Base-by-base conservation (phyloP, 2,797 vertebrate genomes). In the Danio tinwini region DNA sequence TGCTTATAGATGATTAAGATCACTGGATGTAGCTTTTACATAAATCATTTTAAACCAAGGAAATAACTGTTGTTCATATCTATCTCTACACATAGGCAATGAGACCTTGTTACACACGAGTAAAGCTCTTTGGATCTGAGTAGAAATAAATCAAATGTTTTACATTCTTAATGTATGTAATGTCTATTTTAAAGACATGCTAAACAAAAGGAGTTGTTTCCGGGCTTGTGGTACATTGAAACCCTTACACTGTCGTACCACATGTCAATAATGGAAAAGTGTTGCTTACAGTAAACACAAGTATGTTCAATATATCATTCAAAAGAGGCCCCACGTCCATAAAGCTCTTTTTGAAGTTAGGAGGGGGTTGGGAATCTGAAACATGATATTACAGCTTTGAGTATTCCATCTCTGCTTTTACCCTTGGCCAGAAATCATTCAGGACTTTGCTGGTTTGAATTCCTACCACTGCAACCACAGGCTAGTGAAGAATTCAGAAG, bases 1-100 rank as follows among this genome's bases (percentile, higher is more conserved):
- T 83, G 86, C 89, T 89, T 89, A 90, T 89, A 76, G 69, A 90
- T 89, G 88, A 91, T 69, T 82, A 21, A 83, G 80, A 75, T 72
- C 58, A 73, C 69, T 81, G 65, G 56, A 47, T 82, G 79, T 74
- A 61, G 74, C 69, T 61, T 78, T 81, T 83, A 89, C 86, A 89
- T 91, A 83, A 91, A 90, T 90, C 86, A 88, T 89, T 89, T 84
- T 89, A 75, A 86, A 56, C 59, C 45, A 47, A 74, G 83, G 74
- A 80, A 82, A 3, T 64, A 83, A 75, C 70, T 68, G 74, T 83
- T 80, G 72, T 83, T 84, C 80, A 76, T 83, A 79, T 77, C 79
- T 81, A 29, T 29, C 3, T 29, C 1, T 29, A 55, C 76, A 78
- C 67, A 45, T 47, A 42, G 82, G 80, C 76, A 74, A 72, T 45